Percentiles rank a stretch among this genome's conserved stretches.
These are phyloP conservation scores for Chaetorhynchus papuensis DNA, from an alignment of 2,113 vertebrate species.

Conservation along the genomic window DNA sequence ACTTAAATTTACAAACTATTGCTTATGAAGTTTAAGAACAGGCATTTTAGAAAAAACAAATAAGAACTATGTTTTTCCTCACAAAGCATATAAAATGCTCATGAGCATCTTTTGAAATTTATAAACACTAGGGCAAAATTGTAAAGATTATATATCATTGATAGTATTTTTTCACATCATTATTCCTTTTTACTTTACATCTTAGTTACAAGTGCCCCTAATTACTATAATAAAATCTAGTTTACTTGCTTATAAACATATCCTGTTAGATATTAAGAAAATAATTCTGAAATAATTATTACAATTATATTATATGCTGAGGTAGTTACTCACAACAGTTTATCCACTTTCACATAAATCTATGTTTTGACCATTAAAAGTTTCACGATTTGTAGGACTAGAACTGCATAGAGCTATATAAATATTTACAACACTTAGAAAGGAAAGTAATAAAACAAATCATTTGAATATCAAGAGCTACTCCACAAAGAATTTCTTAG, in stretches of 20 bases:
- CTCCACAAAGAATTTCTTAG: neutral
- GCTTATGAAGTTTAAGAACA: neutral
- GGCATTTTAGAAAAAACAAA: neutral
- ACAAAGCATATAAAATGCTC: neutral
- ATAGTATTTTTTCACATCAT: neutral
- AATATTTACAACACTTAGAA: neutral
- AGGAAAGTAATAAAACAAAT: neutral
- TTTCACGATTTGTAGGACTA: neutral
- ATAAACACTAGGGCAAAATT: neutral
- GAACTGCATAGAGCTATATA: neutral
- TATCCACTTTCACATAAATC: neutral
- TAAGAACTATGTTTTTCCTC: neutral
- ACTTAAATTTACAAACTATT: neutral
- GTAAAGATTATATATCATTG: neutral
- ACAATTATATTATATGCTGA: neutral
- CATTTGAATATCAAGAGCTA: neutral
- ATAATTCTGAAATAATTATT: neutral
- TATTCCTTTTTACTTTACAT: neutral
- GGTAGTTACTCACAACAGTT: neutral
- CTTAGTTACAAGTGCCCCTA: neutral
- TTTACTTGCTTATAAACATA: neutral
- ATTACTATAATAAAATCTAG: neutral
- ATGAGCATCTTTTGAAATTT: neutral
- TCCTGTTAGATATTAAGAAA: neutral
- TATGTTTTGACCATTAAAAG: neutral